A percentile compares a stretch with the other conserved stretches of the same genome.
phyloP scores from a whole-genome alignment of 2,888 invertebrate genomes.

The Dryadula phaetusa region DNA sequence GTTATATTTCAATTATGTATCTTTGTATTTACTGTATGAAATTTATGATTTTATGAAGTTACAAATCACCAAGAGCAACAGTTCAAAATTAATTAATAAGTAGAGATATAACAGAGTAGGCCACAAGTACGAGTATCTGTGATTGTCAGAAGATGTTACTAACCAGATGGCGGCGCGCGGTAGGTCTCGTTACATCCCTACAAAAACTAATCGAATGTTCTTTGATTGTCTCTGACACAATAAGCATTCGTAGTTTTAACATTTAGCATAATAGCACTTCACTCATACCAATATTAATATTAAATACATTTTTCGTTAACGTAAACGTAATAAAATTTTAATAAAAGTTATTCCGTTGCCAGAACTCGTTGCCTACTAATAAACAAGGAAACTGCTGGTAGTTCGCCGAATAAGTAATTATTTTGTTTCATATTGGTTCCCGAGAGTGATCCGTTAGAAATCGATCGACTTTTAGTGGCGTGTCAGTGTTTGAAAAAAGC shows the following conservation, averaged over 20 bases:
- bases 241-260: conserved; percentile 23
- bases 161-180: conserved; percentile 79
- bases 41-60: neutral
- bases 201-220: conserved; percentile 57
- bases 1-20: neutral
- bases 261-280: conserved; percentile 36
- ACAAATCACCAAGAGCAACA: neutral
- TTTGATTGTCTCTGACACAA: conserved; percentile 37
- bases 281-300: conserved; percentile 25
- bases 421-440: conserved; percentile 77
- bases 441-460: conserved; percentile 83
- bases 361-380: conserved; percentile 76
- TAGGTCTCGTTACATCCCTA: conserved; percentile 64
- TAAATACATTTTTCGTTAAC: conserved; percentile 33
- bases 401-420: conserved; percentile 81
- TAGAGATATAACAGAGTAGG: conserved; percentile 36
- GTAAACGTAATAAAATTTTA: conserved; percentile 51
- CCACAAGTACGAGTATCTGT: conserved; percentile 64
- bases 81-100: conserved; percentile 21
- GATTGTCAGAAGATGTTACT: conserved; percentile 79
- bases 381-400: conserved; percentile 78
- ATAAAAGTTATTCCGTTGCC: conserved; percentile 54
- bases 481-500: conserved; percentile 82
- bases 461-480: conserved; percentile 83
- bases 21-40: neutral